Evolutionary conservation across 2,113 vertebrate genomes (phyloP).

Genomic region (Natator depressus): DNA sequence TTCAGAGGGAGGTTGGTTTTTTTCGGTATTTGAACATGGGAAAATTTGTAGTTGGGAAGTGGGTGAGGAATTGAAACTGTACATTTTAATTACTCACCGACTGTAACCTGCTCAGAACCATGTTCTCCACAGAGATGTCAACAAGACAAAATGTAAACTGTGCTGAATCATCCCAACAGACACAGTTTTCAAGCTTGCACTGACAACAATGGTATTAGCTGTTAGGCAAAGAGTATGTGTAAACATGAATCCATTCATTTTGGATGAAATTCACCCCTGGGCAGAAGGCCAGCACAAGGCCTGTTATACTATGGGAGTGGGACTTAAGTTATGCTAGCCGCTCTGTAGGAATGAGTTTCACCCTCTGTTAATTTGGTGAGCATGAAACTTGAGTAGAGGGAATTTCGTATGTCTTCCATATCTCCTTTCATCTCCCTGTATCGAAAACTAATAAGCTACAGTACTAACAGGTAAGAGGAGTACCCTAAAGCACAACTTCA

Average conservation of each 20-base stretch:
- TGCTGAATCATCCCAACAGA: neutral
- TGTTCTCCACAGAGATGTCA: neutral
- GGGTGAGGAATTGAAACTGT: neutral
- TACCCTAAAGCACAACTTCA: neutral
- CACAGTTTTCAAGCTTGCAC: neutral
- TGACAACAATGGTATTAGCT: neutral
- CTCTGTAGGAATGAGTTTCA: neutral
- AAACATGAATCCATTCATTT: neutral
- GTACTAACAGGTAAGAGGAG: neutral
- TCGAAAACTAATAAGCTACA: neutral
- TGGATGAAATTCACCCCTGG: neutral
- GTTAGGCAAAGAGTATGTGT: neutral
- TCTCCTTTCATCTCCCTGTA: neutral
- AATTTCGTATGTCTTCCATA: neutral
- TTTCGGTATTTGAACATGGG: neutral
- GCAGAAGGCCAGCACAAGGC: neutral
- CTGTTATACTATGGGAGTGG: neutral
- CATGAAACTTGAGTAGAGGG: neutral
- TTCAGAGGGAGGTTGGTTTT: neutral
- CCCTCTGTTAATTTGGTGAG: neutral
- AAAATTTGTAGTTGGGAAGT: neutral
- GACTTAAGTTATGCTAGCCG: neutral
- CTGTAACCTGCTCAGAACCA: neutral
- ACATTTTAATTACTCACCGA: neutral
- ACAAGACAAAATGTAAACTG: neutral